Percentiles rank a stretch among this genome's conserved stretches.
Evolutionary conservation across 2,888 invertebrate species (phyloP).

Genomic region (Rhagonycha lutea): DNA sequence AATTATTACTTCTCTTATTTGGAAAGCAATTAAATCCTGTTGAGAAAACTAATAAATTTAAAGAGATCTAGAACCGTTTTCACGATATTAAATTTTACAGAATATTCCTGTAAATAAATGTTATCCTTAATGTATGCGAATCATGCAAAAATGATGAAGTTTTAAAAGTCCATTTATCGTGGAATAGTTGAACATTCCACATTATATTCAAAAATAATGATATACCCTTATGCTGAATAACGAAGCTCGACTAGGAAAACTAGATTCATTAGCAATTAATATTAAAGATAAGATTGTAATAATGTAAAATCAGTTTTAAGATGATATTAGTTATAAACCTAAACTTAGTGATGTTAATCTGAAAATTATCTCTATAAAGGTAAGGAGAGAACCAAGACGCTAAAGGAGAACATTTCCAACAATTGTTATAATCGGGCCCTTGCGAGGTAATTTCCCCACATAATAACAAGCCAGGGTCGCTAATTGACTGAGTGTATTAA

Average conservation of each 20-base stretch:
- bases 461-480: constrained; percentile 48
- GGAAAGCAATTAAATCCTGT: constrained; percentile 29
- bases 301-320: constrained; percentile 25
- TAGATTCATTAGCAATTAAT: constrained; percentile 15
- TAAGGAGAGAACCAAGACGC: constrained; percentile 20
- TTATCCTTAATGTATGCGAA: constrained; percentile 21
- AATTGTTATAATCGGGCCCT: constrained; percentile 47
- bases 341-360: constrained; percentile 22
- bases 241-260: background rate
- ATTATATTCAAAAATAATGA: background rate
- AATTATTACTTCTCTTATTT: constrained; percentile 28
- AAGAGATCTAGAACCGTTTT: constrained; percentile 23
- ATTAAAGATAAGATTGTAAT: constrained; percentile 18
- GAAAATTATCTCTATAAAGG: constrained; percentile 24
- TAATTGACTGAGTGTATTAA: constrained; percentile 52
- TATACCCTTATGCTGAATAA: background rate
- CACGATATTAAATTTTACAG: constrained; percentile 29
- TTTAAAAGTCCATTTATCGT: constrained; percentile 17
- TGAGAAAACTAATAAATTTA: constrained; percentile 30
- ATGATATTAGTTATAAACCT: constrained; percentile 8
- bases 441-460: constrained; percentile 47
- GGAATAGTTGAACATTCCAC: background rate
- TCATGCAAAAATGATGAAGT: constrained; percentile 8
- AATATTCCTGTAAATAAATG: constrained; percentile 19
- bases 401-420: constrained; percentile 34